Evolutionary conservation across 1,140 invertebrate species (phyloP).

Genomic region (Meloidogyne chitwoodi): DNA sequence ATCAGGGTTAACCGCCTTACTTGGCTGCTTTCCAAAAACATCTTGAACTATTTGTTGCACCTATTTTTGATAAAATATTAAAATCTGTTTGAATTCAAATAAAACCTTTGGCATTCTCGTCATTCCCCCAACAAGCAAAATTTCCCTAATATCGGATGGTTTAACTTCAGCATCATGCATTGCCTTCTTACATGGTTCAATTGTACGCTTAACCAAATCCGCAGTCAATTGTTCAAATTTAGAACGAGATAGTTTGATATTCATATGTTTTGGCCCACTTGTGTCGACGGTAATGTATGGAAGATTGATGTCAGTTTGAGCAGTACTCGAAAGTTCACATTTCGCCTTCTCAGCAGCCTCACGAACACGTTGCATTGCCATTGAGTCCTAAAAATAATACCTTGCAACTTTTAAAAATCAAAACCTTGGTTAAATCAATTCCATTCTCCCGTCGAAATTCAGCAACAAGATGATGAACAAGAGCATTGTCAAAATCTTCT

Average conservation of each 20-base stretch:
- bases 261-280: constrained; percentile 97
- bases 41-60: constrained; percentile 91
- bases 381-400: constrained; percentile 71
- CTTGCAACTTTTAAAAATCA: constrained; percentile 46
- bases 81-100: too few relatives aligned
- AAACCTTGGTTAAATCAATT: constrained; percentile 88
- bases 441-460: constrained; percentile 98
- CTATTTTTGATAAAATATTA: too few relatives aligned
- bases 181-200: constrained; percentile 90
- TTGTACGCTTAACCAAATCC: constrained; percentile 87
- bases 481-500: constrained; percentile 49
- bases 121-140: constrained; percentile 96
- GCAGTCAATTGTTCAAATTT: constrained; percentile 90
- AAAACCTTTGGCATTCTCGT: constrained; percentile 88
- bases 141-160: constrained; percentile 89
- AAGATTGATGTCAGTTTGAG: constrained; percentile 91
- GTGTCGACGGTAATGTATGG: constrained; percentile 96
- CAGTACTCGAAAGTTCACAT: constrained; percentile 48
- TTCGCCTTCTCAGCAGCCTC: constrained; percentile 99
- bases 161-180: constrained; percentile 90
- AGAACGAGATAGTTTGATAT: constrained; percentile 83
- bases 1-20: constrained; percentile 89
- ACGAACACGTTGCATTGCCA: constrained; percentile 97
- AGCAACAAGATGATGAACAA: constrained; percentile 27
- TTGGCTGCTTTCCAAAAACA: constrained; percentile 85